Evolutionary conservation across 2,113 vertebrate species (phyloP).

Genomic region (Ranitomeya imitator): DNA sequence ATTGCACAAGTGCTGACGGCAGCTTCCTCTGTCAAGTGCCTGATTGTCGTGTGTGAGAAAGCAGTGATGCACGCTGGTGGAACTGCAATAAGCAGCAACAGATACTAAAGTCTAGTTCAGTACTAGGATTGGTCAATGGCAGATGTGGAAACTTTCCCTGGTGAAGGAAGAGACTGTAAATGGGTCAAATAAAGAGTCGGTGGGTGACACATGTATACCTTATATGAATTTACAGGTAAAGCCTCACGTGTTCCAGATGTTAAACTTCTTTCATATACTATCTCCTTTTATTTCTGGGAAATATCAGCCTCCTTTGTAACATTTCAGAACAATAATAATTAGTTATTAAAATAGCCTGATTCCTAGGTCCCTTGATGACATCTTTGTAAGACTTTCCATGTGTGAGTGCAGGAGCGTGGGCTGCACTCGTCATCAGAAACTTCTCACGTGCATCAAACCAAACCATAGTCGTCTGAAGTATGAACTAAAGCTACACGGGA

Average conservation of each 20-base stretch:
- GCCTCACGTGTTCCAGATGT: not conserved
- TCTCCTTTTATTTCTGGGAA: not conserved
- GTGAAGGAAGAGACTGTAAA: not conserved
- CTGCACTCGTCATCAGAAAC: conserved; percentile 36
- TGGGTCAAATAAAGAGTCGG: conserved; percentile 2
- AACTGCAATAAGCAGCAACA: no score
- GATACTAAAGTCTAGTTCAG: not conserved
- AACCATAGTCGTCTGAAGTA: not conserved
- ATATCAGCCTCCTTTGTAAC: not conserved
- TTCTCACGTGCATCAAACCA: conserved; percentile 39
- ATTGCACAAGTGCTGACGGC: conserved; percentile 22
- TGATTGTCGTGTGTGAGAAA: not conserved
- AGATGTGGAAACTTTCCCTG: conserved; percentile 30
- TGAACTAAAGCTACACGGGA: not conserved
- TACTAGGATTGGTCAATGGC: not conserved
- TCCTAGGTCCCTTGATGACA: not conserved
- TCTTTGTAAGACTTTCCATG: conserved; percentile 38
- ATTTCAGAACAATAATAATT: not conserved
- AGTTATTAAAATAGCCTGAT: not conserved
- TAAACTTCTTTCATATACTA: not conserved
- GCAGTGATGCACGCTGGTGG: not conserved
- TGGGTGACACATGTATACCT: not conserved
- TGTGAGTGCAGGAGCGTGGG: conserved; percentile 26
- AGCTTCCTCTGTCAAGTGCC: not conserved
- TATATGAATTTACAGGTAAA: not conserved